Conservation (phyloP, 2,797 vertebrate species). For the Macropus fuliginosus region DNA sequence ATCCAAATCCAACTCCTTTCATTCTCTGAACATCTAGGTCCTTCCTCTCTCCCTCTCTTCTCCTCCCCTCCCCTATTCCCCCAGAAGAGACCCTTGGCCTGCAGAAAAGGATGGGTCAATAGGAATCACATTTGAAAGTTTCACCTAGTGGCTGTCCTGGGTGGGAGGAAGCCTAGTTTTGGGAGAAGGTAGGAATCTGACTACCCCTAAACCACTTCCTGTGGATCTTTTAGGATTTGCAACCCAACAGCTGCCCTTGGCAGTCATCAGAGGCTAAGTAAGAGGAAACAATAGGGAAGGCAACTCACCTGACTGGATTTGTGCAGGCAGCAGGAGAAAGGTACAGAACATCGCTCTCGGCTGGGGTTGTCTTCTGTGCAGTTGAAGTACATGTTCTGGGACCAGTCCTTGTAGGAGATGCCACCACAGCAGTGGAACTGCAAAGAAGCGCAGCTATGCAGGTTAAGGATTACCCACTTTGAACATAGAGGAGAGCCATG, state of each 20-base stretch:
- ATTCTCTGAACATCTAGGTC: not conserved
- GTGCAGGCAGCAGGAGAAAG: conserved; percentile 94
- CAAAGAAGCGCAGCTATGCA: conserved; percentile 27
- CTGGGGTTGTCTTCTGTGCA: conserved; percentile 91
- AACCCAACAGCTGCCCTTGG: not conserved
- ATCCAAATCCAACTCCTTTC: not conserved
- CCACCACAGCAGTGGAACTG: conserved; percentile 96
- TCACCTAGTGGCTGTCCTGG: not conserved
- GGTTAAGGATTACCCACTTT: not conserved
- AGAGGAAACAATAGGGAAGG: not conserved
- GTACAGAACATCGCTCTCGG: conserved; percentile 93
- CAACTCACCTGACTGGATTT: conserved; percentile 85
- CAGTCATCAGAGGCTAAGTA: not conserved
- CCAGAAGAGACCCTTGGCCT: not conserved
- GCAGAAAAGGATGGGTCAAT: conserved; percentile 7
- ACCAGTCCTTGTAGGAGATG: conserved; percentile 93
- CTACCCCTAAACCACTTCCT: not conserved
- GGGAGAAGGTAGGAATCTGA: not conserved
- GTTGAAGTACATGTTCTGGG: conserved; percentile 95
- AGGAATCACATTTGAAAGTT: conserved; percentile 9
- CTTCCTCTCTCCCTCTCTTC: not conserved
- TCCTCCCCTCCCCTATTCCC: not conserved
- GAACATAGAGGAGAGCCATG: not conserved
- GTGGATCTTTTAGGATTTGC: not conserved
- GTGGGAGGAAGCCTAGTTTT: not conserved